A percentile compares a stretch with the other conserved stretches of the same genome.
Conservation (phyloP, 2,113 vertebrate genomes). For the Rhinichthys klamathensis region DNA sequence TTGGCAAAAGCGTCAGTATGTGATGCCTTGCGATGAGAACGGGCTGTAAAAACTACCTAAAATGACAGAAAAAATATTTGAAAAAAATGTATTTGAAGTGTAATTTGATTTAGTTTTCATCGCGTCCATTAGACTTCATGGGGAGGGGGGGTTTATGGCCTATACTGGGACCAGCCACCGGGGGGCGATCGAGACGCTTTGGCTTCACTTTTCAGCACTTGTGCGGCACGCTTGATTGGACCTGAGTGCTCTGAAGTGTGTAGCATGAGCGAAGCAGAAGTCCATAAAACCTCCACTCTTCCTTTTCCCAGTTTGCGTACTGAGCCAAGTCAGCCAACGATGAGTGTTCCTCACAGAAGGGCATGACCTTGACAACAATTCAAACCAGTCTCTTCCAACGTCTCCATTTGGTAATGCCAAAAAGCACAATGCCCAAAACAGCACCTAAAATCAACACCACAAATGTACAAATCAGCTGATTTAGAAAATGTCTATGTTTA, state of each 20-base stretch:
- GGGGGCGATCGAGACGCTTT: too few species aligned
- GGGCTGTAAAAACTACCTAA: too few species aligned
- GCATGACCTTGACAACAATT: constrained; percentile 14
- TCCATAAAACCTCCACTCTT: constrained; percentile 1
- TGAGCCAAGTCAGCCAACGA: neutral
- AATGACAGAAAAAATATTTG: too few species aligned
- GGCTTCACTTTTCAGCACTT: too few species aligned
- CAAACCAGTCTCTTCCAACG: neutral
- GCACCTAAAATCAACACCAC: neutral
- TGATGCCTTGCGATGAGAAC: too few species aligned
- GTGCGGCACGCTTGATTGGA: too few species aligned
- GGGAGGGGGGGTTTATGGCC: too few species aligned
- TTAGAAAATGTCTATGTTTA: constrained; percentile 25
- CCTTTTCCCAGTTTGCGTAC: neutral
- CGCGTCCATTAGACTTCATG: too few species aligned
- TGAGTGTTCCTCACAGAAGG: neutral
- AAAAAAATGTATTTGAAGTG: too few species aligned
- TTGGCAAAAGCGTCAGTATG: too few species aligned
- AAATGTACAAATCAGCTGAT: constrained; percentile 12
- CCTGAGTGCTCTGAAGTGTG: constrained; percentile 26
- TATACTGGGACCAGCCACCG: too few species aligned
- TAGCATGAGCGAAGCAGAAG: neutral
- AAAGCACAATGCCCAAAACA: neutral
- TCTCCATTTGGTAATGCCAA: neutral
- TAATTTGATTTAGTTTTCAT: too few species aligned